A percentile compares a stretch with the other conserved stretches of the same genome.
Conservation (phyloP, 1,140 invertebrate species). For the Nasonia vitripennis region DNA sequence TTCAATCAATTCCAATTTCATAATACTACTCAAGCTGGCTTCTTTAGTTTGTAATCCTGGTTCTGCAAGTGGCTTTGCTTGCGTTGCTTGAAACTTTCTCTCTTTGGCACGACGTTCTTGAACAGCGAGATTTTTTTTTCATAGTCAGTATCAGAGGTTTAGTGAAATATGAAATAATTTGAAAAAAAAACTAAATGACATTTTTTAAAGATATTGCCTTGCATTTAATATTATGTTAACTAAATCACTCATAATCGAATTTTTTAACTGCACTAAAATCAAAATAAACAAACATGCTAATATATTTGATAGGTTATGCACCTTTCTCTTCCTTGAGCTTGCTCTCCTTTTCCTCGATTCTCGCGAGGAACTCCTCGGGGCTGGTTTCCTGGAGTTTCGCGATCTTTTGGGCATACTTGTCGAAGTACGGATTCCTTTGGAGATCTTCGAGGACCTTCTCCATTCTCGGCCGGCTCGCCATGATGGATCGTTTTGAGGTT, state of each 20-base stretch:
- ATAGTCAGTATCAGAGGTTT: constrained; percentile 41
- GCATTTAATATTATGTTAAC: constrained; percentile 22
- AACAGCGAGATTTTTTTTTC: constrained; percentile 56
- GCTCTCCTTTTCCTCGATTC: constrained; percentile 78
- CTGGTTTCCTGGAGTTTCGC: constrained; percentile 83
- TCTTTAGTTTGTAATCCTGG: constrained; percentile 65
- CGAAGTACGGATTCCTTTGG: constrained; percentile 86
- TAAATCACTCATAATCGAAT: background rate
- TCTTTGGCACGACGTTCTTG: constrained; percentile 61
- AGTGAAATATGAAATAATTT: background rate
- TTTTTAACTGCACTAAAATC: constrained; percentile 4
- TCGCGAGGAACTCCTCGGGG: constrained; percentile 84
- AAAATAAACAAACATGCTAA: background rate
- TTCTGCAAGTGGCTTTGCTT: constrained; percentile 74
- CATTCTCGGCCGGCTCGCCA: constrained; percentile 73
- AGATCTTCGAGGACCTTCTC: constrained; percentile 81
- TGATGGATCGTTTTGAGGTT: constrained; percentile 71
- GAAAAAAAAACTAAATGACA: constrained; percentile 8
- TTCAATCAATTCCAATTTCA: constrained; percentile 86
- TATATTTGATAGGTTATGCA: constrained; percentile 48
- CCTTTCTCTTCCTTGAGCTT: constrained; percentile 72
- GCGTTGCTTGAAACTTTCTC: constrained; percentile 60
- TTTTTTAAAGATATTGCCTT: constrained; percentile 35
- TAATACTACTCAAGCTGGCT: constrained; percentile 80
- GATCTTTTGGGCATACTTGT: constrained; percentile 89